These are phyloP conservation scores for Calephelis perditalis DNA, from an alignment of 2,888 invertebrate genomes.

Conservation along the genomic window DNA sequence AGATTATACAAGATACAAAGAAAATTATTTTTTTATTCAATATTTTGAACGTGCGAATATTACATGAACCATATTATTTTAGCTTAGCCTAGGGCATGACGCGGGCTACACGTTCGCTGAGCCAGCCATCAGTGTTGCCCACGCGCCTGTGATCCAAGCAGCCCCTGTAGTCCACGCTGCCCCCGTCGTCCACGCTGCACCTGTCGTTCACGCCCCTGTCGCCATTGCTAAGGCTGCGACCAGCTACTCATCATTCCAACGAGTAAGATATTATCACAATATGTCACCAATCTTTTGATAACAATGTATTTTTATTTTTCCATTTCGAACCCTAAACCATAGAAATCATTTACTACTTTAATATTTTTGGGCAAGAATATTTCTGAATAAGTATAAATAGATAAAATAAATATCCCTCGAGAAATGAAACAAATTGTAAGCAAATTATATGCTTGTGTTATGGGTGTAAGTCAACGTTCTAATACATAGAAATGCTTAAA, in stretches of 20 bases:
- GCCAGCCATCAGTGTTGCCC: slow-evolving; percentile 36
- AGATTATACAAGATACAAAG: too few species aligned
- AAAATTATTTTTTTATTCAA: not conserved
- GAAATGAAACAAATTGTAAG: too few species aligned
- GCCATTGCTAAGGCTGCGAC: slow-evolving; percentile 63
- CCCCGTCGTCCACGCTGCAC: slow-evolving; percentile 33
- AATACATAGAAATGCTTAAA: too few species aligned
- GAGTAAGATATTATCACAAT: slow-evolving; percentile 35
- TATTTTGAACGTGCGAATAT: not conserved
- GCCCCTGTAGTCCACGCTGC: slow-evolving; percentile 38
- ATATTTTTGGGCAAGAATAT: too few species aligned
- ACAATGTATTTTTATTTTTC: too few species aligned
- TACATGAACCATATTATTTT: not conserved
- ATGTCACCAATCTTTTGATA: not conserved
- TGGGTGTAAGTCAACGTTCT: too few species aligned
- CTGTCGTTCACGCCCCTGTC: slow-evolving; percentile 37
- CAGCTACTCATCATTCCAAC: slow-evolving; percentile 78
- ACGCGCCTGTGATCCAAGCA: slow-evolving; percentile 31
- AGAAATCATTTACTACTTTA: too few species aligned
- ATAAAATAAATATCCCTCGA: too few species aligned
- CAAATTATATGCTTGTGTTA: too few species aligned
- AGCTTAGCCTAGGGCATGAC: slow-evolving; percentile 29
- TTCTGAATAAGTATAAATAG: too few species aligned
- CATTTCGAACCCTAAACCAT: too few species aligned
- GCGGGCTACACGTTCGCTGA: slow-evolving; percentile 21